Base-by-base conservation (phyloP, 1,140 invertebrate genomes). In the Eubasilissa regina region DNA sequence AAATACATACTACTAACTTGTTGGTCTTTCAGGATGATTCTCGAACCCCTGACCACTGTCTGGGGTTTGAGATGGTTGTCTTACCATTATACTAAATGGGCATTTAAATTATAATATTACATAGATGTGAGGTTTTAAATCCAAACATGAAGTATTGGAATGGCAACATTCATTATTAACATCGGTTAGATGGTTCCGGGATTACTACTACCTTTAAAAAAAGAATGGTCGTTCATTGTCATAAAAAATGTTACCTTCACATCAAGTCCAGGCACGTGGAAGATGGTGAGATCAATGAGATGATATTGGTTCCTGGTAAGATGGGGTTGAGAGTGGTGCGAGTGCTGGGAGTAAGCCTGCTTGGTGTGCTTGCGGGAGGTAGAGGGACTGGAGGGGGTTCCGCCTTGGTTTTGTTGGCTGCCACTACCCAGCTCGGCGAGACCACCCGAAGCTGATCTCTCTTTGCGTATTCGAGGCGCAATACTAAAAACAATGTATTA, bases 181-280 rank as follows among this genome's bases (percentile, higher is more conserved):
- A n/a, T n/a, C n/a, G 25, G 1, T 35, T 35, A 1, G 6, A 35
- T 35, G 25, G 25, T 35, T 35, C 25, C 25, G 25, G 1, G 25
- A 35, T 35, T 35, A 35, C 25, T 35, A 35, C 6, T 35, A 35
- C 25, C 6, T 35, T n/a, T n/a, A n/a, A n/a, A n/a, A n/a, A n/a
- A n/a, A n/a, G n/a, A n/a, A n/a, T 35, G 25, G 6, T 35, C 6
- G 25, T 35, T 3, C 25, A 35, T 3, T 35, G 25, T 35, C 25
- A 35, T 35, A 35, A 35, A 35, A 35, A 3, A 35, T 35, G 77
- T 84, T 81, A 98, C 93, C 91, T 98, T 98, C 17, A 98, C 95
- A 89, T 98, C 96, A 76, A 99, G 91, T 0, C 97, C 97, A 3
- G 97, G 97, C 84, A 99, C 96, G 84, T 97, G 94, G 88, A 99